These are phyloP conservation scores for Brachionus angularis DNA, from an alignment of 1,140 invertebrate genomes.

Conservation along the genomic window DNA sequence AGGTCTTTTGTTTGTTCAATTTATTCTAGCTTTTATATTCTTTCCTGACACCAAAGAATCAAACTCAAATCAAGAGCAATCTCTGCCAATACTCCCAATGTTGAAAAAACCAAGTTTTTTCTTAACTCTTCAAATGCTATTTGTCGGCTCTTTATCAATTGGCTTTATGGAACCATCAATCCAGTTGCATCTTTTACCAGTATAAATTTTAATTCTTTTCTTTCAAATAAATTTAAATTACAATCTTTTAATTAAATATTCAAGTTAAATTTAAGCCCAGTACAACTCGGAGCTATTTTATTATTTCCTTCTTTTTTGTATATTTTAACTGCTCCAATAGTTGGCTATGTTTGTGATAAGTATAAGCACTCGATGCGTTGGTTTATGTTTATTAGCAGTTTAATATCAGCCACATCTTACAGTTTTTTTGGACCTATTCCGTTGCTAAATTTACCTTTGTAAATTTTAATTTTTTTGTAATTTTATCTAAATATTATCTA, in stretches of 20 bases:
- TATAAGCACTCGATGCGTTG: slow-evolving; percentile 10
- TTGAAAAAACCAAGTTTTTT: slow-evolving; percentile 36
- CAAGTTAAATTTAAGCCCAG: slow-evolving; percentile 7
- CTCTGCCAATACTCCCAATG: slow-evolving; percentile 14
- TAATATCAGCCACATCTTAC: slow-evolving; percentile 3
- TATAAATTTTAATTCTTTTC: not conserved
- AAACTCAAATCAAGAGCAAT: not conserved
- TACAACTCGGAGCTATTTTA: slow-evolving; percentile 19
- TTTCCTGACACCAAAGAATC: slow-evolving; percentile 2
- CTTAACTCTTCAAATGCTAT: slow-evolving; percentile 1
- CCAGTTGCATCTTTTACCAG: slow-evolving; percentile 26
- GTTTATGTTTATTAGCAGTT: slow-evolving; percentile 6
- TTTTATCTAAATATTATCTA: no score
- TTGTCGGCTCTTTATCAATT: slow-evolving; percentile 20
- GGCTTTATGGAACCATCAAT: slow-evolving; percentile 39
- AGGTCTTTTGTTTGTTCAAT: slow-evolving; percentile 13
- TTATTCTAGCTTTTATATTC: slow-evolving; percentile 12
- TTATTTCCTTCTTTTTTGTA: slow-evolving; percentile 12
- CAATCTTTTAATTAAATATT: not conserved
- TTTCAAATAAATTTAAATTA: not conserved
- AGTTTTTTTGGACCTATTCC: slow-evolving; percentile 15
- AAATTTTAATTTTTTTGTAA: not conserved
- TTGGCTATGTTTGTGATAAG: slow-evolving; percentile 28
- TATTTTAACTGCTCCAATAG: slow-evolving; percentile 27
- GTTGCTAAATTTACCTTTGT: slow-evolving; percentile 10